A percentile compares a stretch with the other conserved stretches of the same genome.
Evolutionary conservation across 2,888 invertebrate species (phyloP).

Genomic region (Phaonia tiefii): DNA sequence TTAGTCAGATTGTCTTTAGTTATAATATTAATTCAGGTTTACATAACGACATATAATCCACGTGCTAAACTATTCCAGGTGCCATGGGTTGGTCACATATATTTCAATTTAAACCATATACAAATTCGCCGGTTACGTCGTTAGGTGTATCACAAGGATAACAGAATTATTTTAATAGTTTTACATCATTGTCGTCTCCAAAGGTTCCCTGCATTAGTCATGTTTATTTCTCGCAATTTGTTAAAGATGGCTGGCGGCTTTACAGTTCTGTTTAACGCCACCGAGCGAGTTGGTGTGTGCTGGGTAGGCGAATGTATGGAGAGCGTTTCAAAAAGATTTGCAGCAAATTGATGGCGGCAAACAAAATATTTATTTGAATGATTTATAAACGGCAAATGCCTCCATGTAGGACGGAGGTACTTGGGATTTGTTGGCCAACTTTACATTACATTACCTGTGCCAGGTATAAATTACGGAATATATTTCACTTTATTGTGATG

Average conservation of each 20-base stretch:
- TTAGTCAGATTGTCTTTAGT: no score
- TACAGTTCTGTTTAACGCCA: neutral
- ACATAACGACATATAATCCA: no score
- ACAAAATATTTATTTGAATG: neutral
- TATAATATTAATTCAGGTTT: no score
- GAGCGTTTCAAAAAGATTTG: neutral
- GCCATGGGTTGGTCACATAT: no score
- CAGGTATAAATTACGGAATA: slow-evolving; percentile 18
- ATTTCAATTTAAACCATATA: no score
- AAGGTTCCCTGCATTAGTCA: neutral
- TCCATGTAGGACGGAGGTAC: neutral
- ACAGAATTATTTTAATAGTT: neutral
- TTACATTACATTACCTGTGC: neutral
- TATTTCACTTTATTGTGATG: neutral
- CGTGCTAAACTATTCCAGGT: no score
- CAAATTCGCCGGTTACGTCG: no score
- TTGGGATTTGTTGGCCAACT: neutral
- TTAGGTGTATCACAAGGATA: no score
- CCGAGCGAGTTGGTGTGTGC: neutral
- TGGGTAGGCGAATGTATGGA: no score
- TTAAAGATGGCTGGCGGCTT: neutral
- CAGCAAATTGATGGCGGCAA: slow-evolving; percentile 12
- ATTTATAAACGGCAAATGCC: slow-evolving; percentile 2
- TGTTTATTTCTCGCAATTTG: neutral
- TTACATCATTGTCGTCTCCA: neutral